Conservation (phyloP, 2,888 invertebrate genomes). For the Stratiomys singularior region DNA sequence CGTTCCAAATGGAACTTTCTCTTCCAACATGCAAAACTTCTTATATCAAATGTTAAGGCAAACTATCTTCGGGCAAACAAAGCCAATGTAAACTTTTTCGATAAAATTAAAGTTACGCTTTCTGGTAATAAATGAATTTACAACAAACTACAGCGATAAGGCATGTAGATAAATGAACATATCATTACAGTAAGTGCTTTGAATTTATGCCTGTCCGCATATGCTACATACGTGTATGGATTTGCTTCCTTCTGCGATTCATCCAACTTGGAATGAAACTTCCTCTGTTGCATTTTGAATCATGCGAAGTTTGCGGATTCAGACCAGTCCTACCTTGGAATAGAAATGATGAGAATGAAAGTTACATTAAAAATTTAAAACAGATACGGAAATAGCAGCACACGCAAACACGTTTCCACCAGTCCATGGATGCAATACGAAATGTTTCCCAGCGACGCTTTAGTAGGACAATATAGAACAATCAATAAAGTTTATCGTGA, state of each 20-base stretch:
- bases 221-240: too few relatives aligned
- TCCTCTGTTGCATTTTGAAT: not conserved
- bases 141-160: not conserved
- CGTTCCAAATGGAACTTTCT: too few relatives aligned
- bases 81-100: too few relatives aligned
- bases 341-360: not conserved
- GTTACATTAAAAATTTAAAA: not conserved
- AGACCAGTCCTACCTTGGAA: not conserved
- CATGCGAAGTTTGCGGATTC: not conserved
- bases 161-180: not conserved
- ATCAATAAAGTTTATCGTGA: too few relatives aligned
- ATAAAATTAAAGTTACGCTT: too few relatives aligned
- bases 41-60: too few relatives aligned
- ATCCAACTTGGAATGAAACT: not conserved
- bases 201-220: too few relatives aligned
- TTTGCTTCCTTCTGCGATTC: not conserved
- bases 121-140: not conserved
- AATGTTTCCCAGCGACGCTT: not conserved
- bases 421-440: not conserved
- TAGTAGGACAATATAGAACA: not conserved
- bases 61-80: too few relatives aligned
- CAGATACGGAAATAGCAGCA: not conserved
- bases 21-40: too few relatives aligned
- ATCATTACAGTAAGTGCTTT: too few relatives aligned
- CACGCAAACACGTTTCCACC: not conserved